phyloP scores from a whole-genome alignment of 2,888 invertebrate species.

The Trissoscelio sp. region DNA sequence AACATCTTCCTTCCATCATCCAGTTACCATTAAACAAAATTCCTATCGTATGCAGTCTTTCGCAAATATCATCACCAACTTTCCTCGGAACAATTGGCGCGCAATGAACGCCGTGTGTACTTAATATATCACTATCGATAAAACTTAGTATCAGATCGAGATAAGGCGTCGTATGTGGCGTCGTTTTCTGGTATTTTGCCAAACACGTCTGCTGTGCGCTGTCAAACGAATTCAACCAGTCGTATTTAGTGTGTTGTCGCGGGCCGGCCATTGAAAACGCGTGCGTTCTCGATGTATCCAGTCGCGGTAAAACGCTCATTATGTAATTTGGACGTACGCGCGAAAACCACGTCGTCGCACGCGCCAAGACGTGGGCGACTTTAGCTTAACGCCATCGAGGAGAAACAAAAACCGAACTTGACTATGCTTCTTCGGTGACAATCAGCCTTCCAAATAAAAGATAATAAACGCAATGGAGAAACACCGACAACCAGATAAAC shows the following conservation, averaged over 20 bases:
- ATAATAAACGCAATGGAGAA: constrained; percentile 63
- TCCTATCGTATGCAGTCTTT: constrained; percentile 30
- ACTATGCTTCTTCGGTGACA: constrained; percentile 58
- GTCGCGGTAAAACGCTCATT: constrained; percentile 46
- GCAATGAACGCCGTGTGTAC: constrained; percentile 53
- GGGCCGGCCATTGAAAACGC: constrained; percentile 50
- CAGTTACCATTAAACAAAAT: constrained; percentile 14
- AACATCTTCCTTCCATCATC: too few relatives aligned
- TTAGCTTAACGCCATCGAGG: constrained; percentile 29
- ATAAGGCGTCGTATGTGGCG: constrained; percentile 61
- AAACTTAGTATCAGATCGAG: constrained; percentile 67
- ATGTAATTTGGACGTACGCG: constrained; percentile 53
- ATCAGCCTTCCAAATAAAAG: constrained; percentile 6
- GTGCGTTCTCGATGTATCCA: constrained; percentile 48
- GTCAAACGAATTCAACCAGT: constrained; percentile 58
- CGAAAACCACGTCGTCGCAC: constrained; percentile 25
- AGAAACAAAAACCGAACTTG: constrained; percentile 22
- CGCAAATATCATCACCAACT: constrained; percentile 45
- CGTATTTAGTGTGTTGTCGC: constrained; percentile 43
- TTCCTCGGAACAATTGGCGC: constrained; percentile 60
- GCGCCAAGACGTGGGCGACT: constrained; percentile 34
- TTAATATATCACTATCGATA: constrained; percentile 68
- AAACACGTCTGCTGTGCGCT: constrained; percentile 55
- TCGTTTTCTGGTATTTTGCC: constrained; percentile 67
- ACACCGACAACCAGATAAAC: constrained; percentile 51